Percentiles rank a stretch among this genome's conserved stretches.
Conservation (phyloP, 1,140 invertebrate genomes). For the Euura saliciscinereae region DNA sequence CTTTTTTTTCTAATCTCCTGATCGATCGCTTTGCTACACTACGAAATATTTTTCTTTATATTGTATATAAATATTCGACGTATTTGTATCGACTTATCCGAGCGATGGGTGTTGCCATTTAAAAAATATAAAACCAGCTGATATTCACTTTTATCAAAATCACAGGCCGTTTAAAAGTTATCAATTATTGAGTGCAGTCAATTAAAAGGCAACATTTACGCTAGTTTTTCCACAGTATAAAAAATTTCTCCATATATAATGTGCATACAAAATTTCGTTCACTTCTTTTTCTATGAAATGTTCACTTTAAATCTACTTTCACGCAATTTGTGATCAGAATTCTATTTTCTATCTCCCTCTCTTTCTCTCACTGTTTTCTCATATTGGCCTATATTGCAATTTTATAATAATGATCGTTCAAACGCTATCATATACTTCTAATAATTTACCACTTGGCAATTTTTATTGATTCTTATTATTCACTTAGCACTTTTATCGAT, state of each 20-base stretch:
- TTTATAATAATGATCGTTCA: too few relatives aligned
- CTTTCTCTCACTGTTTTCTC: conserved; percentile 22
- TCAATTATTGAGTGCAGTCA: conserved; percentile 11
- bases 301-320: conserved; percentile 26
- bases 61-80: conserved; percentile 19
- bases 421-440: not conserved
- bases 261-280: conserved; percentile 26
- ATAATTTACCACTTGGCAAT: not conserved
- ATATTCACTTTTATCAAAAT: not conserved
- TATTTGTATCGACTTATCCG: conserved; percentile 16
- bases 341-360: conserved; percentile 15
- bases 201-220: conserved; percentile 32
- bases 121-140: conserved; percentile 9
- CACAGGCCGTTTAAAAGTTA: not conserved
- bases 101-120: conserved; percentile 28
- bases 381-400: conserved; percentile 19
- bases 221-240: conserved; percentile 26
- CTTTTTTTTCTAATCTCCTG: conserved; percentile 31
- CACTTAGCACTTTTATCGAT: not conserved
- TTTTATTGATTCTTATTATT: not conserved
- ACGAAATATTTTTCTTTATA: conserved; percentile 25
- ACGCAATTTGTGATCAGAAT: conserved; percentile 8
- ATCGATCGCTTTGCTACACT: conserved; percentile 36
- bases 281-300: conserved; percentile 18
- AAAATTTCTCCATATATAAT: conserved; percentile 28